Evolutionary conservation across 2,797 vertebrate genomes (phyloP).

Genomic region (Natrix natrix): DNA sequence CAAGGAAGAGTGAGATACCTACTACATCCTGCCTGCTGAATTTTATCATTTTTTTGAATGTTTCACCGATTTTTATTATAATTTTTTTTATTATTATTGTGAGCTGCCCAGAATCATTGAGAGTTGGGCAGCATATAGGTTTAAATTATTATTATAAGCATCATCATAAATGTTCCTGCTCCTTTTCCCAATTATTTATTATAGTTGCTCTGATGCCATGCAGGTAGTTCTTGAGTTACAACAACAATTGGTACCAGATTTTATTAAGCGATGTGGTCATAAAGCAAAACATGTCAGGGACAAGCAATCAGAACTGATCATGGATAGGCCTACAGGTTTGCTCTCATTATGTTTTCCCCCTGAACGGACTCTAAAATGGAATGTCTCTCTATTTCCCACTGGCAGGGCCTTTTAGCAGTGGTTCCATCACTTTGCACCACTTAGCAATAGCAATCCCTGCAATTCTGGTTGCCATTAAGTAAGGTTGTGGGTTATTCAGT

Average conservation of each 20-base stretch:
- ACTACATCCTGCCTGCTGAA: background rate
- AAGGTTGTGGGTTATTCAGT: background rate
- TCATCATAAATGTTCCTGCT: background rate
- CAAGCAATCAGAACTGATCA: background rate
- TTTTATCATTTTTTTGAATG: background rate
- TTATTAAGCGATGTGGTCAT: background rate
- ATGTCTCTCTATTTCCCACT: background rate
- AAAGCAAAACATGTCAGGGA: background rate
- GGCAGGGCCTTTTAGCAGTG: background rate
- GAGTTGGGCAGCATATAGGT: background rate
- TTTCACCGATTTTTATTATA: background rate
- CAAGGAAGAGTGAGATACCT: background rate
- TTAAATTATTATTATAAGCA: background rate
- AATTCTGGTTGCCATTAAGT: background rate
- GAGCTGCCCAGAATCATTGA: background rate
- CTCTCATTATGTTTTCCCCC: background rate
- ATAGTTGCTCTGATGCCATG: background rate
- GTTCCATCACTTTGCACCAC: background rate
- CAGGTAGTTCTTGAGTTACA: background rate
- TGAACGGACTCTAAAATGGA: background rate
- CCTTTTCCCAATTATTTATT: background rate
- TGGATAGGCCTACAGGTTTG: background rate
- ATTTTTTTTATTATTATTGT: background rate
- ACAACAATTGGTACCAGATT: background rate
- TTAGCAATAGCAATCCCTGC: background rate